Base-by-base conservation (phyloP, 2,888 invertebrate genomes). In the Tiliacea aurago region DNA sequence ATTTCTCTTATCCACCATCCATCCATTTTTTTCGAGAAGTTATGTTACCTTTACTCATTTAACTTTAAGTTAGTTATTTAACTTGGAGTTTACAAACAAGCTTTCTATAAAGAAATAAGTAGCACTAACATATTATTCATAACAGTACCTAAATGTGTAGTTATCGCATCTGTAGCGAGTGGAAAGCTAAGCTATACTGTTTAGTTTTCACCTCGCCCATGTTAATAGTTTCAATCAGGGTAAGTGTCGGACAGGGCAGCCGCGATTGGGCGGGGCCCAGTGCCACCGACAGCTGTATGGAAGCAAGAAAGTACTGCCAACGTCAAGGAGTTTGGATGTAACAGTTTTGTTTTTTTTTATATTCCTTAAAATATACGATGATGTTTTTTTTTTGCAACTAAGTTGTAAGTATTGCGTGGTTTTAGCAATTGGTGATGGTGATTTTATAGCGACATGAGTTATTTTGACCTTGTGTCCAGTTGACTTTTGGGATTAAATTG, bases 221-320 rank as follows among this genome's bases (percentile, higher is more conserved):
- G 82, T 86, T 90, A 90, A 90, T 90, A 83, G 88, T 90, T 90
- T 89, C 89, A 90, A 90, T 90, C 88, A 85, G 87, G 80, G 86
- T 83, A 77, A 87, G 84, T 86, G 85, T 84, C 64, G 73, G 68
- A 70, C 76, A 58, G 76, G 80, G 86, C 86, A 76, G 84, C 75
- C 77, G 77, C 84, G 76, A 70, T 81, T 72, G 87, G 87, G 86
- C 86, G 84, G 86, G 71, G 81, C 76, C 76, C 86, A 85, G 83
- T 90, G 90, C 87, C 82, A 84, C 77, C 62, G 81, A 47, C 41
- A 23, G 2, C 2, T 53, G 88, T 77, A 86, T 70, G 73, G 87
- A 10, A 9, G 49, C 15, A n/a, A 53, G 80, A 81, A 84, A 88
- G 80, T 86, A 73, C 70, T 10, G 9, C 13, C 13, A 37, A 43